These are phyloP conservation scores for Rhamphomyia laevipes DNA, from an alignment of 2,888 invertebrate genomes.

Conservation along the genomic window DNA sequence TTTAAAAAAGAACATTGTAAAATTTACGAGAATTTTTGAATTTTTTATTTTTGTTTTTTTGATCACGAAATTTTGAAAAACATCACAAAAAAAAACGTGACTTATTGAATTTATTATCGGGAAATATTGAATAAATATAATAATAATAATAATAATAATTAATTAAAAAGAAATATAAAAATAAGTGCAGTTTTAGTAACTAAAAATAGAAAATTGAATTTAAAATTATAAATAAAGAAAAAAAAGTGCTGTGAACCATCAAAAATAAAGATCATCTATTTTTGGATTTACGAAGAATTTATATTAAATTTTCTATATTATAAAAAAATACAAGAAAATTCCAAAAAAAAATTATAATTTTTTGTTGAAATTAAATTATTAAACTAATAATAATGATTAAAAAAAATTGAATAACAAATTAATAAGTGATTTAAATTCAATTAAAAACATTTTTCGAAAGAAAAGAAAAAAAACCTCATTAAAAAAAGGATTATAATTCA, in stretches of 20 bases:
- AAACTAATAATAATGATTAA: not conserved
- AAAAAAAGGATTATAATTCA: no score
- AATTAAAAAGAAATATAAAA: no score
- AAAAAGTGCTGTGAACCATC: not conserved
- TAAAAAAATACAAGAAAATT: no score
- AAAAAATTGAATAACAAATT: not conserved
- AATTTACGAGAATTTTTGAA: not conserved
- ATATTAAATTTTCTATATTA: no score
- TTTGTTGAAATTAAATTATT: not conserved
- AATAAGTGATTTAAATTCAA: not conserved
- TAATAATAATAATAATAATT: no score
- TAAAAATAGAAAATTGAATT: not conserved
- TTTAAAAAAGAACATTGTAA: not conserved
- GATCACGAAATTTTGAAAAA: not conserved
- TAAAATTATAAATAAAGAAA: not conserved
- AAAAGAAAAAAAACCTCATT: no score
- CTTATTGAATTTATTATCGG: not conserved
- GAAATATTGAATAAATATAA: not conserved
- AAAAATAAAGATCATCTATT: no score
- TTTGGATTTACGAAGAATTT: no score
- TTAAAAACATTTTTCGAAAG: not conserved
- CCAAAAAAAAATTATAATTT: not conserved
- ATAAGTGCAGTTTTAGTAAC: no score
- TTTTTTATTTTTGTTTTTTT: not conserved
- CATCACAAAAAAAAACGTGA: not conserved